Evolutionary conservation across 2,888 invertebrate genomes (phyloP), one percentile per base, ranked within the genome.

Genomic region (Drosophila pseudotalamancana): DNA sequence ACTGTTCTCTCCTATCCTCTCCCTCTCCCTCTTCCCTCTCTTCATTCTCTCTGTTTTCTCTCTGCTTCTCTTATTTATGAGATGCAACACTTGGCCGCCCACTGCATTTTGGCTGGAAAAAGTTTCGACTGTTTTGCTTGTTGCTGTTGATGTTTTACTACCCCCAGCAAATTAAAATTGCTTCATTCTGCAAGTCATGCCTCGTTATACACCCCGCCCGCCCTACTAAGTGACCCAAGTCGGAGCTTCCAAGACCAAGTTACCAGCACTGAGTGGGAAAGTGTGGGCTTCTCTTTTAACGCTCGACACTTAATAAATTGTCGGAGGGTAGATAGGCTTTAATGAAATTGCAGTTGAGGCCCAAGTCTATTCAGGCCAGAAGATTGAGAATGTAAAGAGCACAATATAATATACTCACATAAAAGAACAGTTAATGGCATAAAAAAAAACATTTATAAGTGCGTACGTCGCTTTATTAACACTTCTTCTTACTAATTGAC

Each of bases 281-380:
- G 37, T 37, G 34, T 11, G 18, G 16, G 16, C 4, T 45, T 53
- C 68, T 56, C 49, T 78, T 59, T 72, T 61, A 72, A 68, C 63
- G 69, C 86, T 86, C 80, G 80, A 85, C 79, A 80, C 79, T 80
- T 82, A 76, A 82, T 86, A 80, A 82, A 80, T 80, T 80, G 83
- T 72, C 72, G 31, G 83, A 43, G 49, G 53, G 48, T 35, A 42
- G 60, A 54, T 62, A 60, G 73, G 81, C 77, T 72, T 69, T 80
- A 78, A 84, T 78, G 77, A 80, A 80, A 83, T 83, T 80, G 62
- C 59, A 68, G 35, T 18, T 12, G 18, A 14, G 31, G 23, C 37
- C 25, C 42, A 42, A 46, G 53, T 50, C 54, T 50, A 56, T 55
- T 48, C 48, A 40, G 14, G 21, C 21, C 21, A 16, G 11, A 21